phyloP scores from a whole-genome alignment of 2,888 invertebrate genomes.

The Cheilosia grossa region DNA sequence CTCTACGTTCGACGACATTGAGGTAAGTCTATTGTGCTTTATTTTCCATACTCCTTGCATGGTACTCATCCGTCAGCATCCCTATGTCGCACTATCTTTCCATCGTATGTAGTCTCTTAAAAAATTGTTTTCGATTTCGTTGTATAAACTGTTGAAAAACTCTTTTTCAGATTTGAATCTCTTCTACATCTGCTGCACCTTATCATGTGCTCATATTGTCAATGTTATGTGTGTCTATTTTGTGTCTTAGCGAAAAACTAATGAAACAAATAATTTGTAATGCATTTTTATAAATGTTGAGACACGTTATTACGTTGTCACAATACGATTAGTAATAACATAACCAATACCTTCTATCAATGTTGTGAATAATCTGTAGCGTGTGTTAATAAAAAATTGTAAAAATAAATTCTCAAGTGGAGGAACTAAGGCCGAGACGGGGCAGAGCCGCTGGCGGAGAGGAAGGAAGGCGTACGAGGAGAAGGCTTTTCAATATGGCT shows the following conservation, averaged over 20 bases:
- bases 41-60: slow-evolving; percentile 14
- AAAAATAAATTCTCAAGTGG: slow-evolving; percentile 73
- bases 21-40: slow-evolving; percentile 14
- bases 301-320: slow-evolving; percentile 34
- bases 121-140: slow-evolving; percentile 41
- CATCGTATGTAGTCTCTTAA: slow-evolving; percentile 6
- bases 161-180: slow-evolving; percentile 69
- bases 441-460: slow-evolving; percentile 67
- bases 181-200: slow-evolving; percentile 70
- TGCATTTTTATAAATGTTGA: slow-evolving; percentile 65
- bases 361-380: slow-evolving; percentile 64
- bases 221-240: slow-evolving; percentile 70
- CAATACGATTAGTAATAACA: slow-evolving; percentile 15
- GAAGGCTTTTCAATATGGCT: slow-evolving; percentile 79
- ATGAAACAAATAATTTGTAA: slow-evolving; percentile 33
- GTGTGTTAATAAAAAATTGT: slow-evolving; percentile 52
- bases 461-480: slow-evolving; percentile 58
- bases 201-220: slow-evolving; percentile 68
- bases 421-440: slow-evolving; percentile 64
- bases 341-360: slow-evolving; percentile 24
- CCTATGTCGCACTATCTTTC: slow-evolving; percentile 8
- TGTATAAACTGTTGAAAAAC: slow-evolving; percentile 58
- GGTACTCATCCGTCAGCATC: slow-evolving; percentile 36
- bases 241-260: slow-evolving; percentile 50
- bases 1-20: background rate